Base-by-base conservation (phyloP, 2,797 vertebrate genomes). In the Oophaga sylvatica region DNA sequence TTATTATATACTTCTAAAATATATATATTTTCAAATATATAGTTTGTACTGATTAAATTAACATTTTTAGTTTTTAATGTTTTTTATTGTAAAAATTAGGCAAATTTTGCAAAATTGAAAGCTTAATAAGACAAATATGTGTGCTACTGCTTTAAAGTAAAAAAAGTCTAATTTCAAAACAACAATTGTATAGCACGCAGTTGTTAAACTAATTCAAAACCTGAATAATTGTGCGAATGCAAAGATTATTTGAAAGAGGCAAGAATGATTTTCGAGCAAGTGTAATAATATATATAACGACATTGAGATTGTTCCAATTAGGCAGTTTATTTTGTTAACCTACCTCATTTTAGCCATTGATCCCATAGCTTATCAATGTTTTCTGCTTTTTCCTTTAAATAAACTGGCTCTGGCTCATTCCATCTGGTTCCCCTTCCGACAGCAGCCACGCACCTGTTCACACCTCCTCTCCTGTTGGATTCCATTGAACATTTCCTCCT, bases 401-500 rank as follows among this genome's bases (percentile, higher is more conserved):
- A 99, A 99, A 99, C 98, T 99, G 98, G 98, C 98, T 98, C 97
- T 98, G 97, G 97, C 97, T 99, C 96, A 96, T 97, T 99, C 98
- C 98, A 99, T 99, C 98, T 99, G 98, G 97, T 98, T 97, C 96
- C 96, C 97, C 97, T 98, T 99, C 98, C 98, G 98, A 99, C 98
- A 98, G 97, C 97, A 97, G 97, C 97, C 97, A 96, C 96, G 98
- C 98, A 99, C 98, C 98, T 99, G 98, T 99, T 99, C 98, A 98
- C 98, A 99, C 98, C 98, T 99, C 98, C 98, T 99, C 98, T 99
- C 98, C 98, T 99, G 98, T 99, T 99, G 98, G 97, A 97, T 97
- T 96, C 96, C 97, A 97, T 96, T 96, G 96, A 96, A 96, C 96
- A 95, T 96, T 95, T 95, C 95, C 95, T 96, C 95, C 95, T 97